Conservation (phyloP, 1,140 invertebrate species). For the Popillia japonica region DNA sequence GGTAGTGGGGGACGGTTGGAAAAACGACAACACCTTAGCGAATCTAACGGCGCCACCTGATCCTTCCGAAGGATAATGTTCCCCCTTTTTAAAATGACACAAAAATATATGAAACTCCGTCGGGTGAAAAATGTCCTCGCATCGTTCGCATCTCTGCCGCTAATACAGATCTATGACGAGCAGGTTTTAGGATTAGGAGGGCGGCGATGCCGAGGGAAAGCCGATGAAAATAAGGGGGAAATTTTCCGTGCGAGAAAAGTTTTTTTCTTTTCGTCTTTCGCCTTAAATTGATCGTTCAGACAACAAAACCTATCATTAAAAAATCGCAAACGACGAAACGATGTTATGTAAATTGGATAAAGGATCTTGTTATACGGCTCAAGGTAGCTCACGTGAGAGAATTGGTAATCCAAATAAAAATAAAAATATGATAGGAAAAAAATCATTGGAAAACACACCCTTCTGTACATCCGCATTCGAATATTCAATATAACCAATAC, state of each 20-base stretch:
- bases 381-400: too few relatives aligned
- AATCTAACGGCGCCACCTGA: slow-evolving; percentile 13
- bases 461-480: too few relatives aligned
- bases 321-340: not conserved
- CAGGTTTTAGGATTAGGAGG: slow-evolving; percentile 22
- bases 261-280: not conserved
- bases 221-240: not conserved
- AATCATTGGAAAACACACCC: too few relatives aligned
- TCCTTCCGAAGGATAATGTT: slow-evolving; percentile 33
- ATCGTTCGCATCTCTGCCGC: not conserved
- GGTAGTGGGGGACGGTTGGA: not conserved
- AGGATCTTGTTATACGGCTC: not conserved
- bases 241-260: not conserved
- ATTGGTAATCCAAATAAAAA: too few relatives aligned
- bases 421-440: too few relatives aligned
- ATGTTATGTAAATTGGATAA: slow-evolving; percentile 9
- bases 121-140: slow-evolving; percentile 28
- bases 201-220: not conserved
- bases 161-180: slow-evolving; percentile 25
- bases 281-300: not conserved
- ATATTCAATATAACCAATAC: too few relatives aligned
- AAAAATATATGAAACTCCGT: slow-evolving; percentile 25
- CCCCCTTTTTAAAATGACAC: slow-evolving; percentile 33
- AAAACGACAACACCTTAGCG: slow-evolving; percentile 24
- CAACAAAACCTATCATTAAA: not conserved